Evolutionary conservation across 1,140 invertebrate species (phyloP).

Genomic region (Lepidurus couesii): DNA sequence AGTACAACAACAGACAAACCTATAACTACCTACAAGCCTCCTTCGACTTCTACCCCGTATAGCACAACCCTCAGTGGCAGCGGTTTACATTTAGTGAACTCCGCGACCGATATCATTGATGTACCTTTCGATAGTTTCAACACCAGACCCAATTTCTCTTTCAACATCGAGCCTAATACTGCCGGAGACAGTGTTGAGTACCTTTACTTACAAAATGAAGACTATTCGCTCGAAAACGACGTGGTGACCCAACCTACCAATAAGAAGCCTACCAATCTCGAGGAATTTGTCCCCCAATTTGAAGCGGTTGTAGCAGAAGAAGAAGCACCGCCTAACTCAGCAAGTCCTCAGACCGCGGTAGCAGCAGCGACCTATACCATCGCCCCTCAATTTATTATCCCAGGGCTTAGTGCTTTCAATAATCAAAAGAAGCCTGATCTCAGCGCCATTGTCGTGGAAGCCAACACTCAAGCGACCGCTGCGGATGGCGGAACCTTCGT

Average conservation of each 20-base stretch:
- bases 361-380: neutral
- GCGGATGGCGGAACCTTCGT: neutral
- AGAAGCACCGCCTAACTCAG: neutral
- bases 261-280: neutral
- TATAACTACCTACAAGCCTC: neutral
- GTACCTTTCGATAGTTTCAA: neutral
- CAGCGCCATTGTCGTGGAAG: neutral
- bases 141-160: neutral
- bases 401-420: neutral
- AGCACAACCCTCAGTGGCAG: neutral
- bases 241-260: neutral
- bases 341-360: neutral
- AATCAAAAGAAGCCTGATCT: neutral
- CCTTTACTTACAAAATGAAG: neutral
- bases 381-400: neutral
- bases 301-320: neutral
- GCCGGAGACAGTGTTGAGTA: neutral
- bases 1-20: neutral
- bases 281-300: neutral
- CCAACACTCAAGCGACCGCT: neutral
- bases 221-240: neutral
- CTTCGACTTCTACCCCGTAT: neutral
- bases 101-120: neutral
- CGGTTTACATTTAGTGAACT: neutral
- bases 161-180: neutral